Percentiles rank a stretch among this genome's conserved stretches.
These are phyloP conservation scores for Mustela lutreola DNA, from an alignment of 2,113 vertebrate species.

Conservation along the genomic window DNA sequence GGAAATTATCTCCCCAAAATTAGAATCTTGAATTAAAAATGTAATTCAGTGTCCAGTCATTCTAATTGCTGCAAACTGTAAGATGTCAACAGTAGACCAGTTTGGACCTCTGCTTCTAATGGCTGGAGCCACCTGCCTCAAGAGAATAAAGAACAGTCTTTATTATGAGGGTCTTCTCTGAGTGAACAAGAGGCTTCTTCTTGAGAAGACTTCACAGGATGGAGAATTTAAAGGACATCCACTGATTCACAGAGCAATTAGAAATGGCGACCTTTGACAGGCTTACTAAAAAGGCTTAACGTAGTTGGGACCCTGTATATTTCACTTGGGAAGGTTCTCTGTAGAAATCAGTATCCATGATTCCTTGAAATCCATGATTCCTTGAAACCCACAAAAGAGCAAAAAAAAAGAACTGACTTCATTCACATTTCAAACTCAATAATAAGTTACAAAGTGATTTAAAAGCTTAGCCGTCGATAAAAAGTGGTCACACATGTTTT, in stretches of 20 bases:
- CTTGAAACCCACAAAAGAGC: constrained; percentile 2
- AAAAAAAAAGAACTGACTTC: background rate
- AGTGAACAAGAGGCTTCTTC: background rate
- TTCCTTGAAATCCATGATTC: background rate
- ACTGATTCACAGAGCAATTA: background rate
- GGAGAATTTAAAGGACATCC: background rate
- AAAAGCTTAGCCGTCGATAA: background rate
- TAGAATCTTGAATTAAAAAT: background rate
- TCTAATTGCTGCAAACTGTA: background rate
- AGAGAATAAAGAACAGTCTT: background rate
- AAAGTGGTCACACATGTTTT: background rate
- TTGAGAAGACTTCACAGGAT: background rate
- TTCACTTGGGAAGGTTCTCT: background rate
- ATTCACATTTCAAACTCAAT: background rate
- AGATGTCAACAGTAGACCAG: background rate
- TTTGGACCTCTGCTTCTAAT: background rate
- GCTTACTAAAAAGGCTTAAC: background rate
- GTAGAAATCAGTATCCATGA: background rate
- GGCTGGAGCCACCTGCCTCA: background rate
- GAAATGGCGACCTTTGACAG: background rate
- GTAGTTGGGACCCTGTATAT: background rate
- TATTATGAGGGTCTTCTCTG: background rate
- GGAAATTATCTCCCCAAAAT: background rate
- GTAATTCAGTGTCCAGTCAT: background rate
- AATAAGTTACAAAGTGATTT: constrained; percentile 3